Conservation (phyloP, 37 sponge, comb jelly and placozoan species). For the Ianthella basta region DNA sequence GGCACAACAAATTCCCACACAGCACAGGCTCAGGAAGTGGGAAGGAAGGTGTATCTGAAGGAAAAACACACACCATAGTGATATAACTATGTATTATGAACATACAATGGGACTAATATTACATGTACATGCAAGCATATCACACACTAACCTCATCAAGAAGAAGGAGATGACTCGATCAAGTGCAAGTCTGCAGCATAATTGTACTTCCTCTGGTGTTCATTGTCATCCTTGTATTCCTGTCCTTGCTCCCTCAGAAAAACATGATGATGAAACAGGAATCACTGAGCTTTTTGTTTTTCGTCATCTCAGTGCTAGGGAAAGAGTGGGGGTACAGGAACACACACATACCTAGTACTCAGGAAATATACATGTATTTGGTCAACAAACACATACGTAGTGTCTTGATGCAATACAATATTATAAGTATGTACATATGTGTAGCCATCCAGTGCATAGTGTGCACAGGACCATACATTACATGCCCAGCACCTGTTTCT, state of each 20-base stretch:
- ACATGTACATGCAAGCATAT: not conserved
- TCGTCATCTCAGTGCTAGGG: not conserved
- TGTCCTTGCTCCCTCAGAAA: not conserved
- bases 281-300: not conserved
- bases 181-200: not conserved
- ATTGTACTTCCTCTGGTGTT: not conserved
- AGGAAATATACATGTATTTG: too few species aligned
- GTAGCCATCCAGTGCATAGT: too few species aligned
- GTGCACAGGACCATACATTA: not conserved
- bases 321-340: too few species aligned
- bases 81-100: not conserved
- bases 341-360: too few species aligned
- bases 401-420: too few species aligned
- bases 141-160: conserved; percentile 41
- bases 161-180: conserved; percentile 48
- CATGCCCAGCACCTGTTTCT: not conserved
- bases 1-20: conserved; percentile 55
- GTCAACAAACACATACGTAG: too few species aligned
- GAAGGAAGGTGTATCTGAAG: conserved; percentile 61
- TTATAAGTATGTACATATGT: too few species aligned
- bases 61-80: not conserved
- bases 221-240: not conserved
- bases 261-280: not conserved
- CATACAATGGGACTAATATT: not conserved
- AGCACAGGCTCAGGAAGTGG: conserved; percentile 37